phyloP scores from a whole-genome alignment of 2,113 vertebrate genomes.

The Eretmochelys imbricata region DNA sequence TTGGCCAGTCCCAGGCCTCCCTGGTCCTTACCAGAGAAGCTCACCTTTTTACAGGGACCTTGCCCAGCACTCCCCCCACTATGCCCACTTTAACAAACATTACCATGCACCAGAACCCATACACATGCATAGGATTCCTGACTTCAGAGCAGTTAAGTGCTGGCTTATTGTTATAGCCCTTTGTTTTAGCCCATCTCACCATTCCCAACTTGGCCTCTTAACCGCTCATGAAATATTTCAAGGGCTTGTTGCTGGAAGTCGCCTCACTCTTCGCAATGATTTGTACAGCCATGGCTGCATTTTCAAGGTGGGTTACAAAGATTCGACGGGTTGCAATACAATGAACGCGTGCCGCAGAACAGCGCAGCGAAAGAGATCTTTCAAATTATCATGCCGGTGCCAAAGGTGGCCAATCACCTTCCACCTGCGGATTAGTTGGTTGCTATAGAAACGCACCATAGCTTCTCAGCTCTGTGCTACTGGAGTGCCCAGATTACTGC shows the following conservation, averaged over 20 bases:
- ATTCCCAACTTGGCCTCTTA: conserved; percentile 34
- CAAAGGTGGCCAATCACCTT: conserved; percentile 63
- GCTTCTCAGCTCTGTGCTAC: conserved; percentile 55
- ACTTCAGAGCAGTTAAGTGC: conserved; percentile 49
- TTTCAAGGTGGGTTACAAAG: background rate
- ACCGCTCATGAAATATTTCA: conserved; percentile 55
- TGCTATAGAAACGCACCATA: conserved; percentile 71
- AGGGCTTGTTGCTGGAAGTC: conserved; percentile 47
- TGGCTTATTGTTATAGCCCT: conserved; percentile 33
- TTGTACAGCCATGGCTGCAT: background rate
- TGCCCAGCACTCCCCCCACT: conserved; percentile 44
- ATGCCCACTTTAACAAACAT: conserved; percentile 18
- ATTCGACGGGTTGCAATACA: conserved; percentile 33
- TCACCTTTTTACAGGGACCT: background rate
- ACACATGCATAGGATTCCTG: conserved; percentile 61
- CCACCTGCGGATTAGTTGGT: conserved; percentile 70
- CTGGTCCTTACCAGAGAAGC: background rate
- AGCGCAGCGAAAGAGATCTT: conserved; percentile 64
- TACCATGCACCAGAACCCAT: conserved; percentile 45
- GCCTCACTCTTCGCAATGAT: background rate
- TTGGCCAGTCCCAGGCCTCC: background rate
- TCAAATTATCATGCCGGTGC: conserved; percentile 69
- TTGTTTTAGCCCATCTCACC: conserved; percentile 60
- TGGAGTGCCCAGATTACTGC: conserved; percentile 58
- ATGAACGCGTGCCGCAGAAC: conserved; percentile 51